Base-by-base conservation (phyloP, 2,797 vertebrate genomes). In the Chlorospingus flavigularis region DNA sequence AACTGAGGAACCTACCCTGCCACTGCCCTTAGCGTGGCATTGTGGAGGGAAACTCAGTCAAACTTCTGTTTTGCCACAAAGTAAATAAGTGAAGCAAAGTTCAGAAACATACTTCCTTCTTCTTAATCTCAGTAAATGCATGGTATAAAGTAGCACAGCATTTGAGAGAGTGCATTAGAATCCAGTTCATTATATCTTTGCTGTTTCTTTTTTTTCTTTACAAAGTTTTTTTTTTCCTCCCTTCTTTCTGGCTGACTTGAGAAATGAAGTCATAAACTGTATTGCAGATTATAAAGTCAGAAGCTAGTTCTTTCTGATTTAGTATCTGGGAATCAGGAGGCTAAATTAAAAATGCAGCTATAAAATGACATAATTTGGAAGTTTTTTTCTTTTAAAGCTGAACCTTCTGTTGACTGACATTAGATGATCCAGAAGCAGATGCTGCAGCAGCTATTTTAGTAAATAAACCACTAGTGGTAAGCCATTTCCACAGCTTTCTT, bases 401-500 rank as follows among this genome's bases (percentile, higher is more conserved):
- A 93, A 93, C 90, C 95, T 97, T 97, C 95, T 97, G 95, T 98
- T 98, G 98, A 97, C 97, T 97, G 95, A 98, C 95, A 90, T 97
- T 98, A 96, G 97, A 95, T 97, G 96, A 97, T 98, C 96, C 96
- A 97, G 97, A 98, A 97, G 92, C 97, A 98, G 98, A 98, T 98
- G 98, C 98, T 97, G 94, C 96, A 88, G 96, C 95, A 98, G 98
- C 98, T 98, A 98, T 99, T 99, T 61, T 30, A 20, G 37, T 30
- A 40, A 73, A 37, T 42, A 68, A 42, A 73, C 35, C 9, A 40
- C 7, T 17, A 26, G 14, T 15, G 5, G 2, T n/a, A 74, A 68
- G 35, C 7, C 17, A 45, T 57, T 86, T 63, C 61, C 20, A 6
- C 26, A 48, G 33, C 37, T 80, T 83, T 58, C 19, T 51, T 43